Evolutionary conservation across 2,113 vertebrate species (phyloP), one percentile per base, ranked within the genome.

Genomic region (Alaudala cheleensis): DNA sequence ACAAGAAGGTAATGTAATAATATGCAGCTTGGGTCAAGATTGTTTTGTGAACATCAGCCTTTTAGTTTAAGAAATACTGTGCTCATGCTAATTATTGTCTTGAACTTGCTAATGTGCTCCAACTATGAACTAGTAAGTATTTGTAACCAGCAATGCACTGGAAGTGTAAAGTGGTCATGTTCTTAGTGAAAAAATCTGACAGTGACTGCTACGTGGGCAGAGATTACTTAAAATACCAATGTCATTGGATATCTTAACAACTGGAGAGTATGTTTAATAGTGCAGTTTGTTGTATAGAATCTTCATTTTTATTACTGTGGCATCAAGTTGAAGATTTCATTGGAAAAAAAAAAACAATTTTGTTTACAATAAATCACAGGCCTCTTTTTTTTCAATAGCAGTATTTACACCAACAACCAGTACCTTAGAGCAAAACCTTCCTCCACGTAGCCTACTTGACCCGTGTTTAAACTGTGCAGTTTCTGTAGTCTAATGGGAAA

Each of bases 301-400:
- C 58, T 81, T 78, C 14, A 23, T 58, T 93, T 93, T 86, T 81
- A 86, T 72, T 93, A 80, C 67, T 94, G 83, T 93, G 92, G 53
- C 57, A 92, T 76, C 40, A 86, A 92, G 26, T 58, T 78, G 25
- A 69, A 87, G 34, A 86, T 88, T 89, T 94, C 67, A 73, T 49
- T 96, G 78, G 45, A 24, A 39, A 29, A 28, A 78, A 78, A 92
- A 57, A 5, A 11, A 33, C 11, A 79, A 33, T 86, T 91, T 84
- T 83, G 80, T 95, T 97, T 95, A 95, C 72, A 97, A 67, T 92
- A 91, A 95, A 89, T 81, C 51, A 39, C 39, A 92, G 39, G 62
- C 45, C 34, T 95, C 70, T 39, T 73, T 81, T 71, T 58, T 71
- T 76, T 54, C 29, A 20, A 4, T 6, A 85, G 49, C 42, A 54